These are phyloP conservation scores for Drosophila funebris DNA, from an alignment of 1,140 invertebrate species.

Conservation along the genomic window DNA sequence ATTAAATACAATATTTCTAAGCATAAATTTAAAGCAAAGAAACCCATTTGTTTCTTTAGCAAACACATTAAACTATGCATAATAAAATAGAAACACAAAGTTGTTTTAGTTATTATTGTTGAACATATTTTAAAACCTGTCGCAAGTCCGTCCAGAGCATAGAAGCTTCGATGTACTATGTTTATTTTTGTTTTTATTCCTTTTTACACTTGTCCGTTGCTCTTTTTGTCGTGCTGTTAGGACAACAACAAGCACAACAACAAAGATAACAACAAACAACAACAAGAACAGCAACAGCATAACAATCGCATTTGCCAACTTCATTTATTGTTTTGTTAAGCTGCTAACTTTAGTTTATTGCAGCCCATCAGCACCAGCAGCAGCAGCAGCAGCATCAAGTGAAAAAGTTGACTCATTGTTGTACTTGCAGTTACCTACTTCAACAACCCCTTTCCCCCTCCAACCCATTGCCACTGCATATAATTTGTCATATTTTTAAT, in stretches of 20 bases:
- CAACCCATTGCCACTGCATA: constrained; percentile 36
- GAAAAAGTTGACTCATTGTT: constrained; percentile 36
- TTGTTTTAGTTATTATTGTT: neutral
- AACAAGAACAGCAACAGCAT: constrained; percentile 36
- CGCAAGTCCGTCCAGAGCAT: constrained; percentile 7
- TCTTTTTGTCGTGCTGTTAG: constrained; percentile 32
- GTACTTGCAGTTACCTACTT: neutral
- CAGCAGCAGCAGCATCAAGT: constrained; percentile 30
- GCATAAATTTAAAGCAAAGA: no score
- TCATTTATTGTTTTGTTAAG: constrained; percentile 81
- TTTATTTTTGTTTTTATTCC: neutral
- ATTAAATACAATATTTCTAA: no score
- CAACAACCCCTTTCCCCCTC: neutral
- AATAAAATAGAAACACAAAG: neutral
- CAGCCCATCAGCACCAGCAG: constrained; percentile 48
- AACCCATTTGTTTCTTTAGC: no score
- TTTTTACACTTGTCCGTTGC: constrained; percentile 37
- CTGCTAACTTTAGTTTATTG: constrained; percentile 81
- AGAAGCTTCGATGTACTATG: neutral
- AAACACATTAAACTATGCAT: neutral
- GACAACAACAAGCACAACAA: neutral
- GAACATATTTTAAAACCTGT: neutral
- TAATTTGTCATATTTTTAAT: constrained; percentile 81
- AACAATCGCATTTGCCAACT: constrained; percentile 80
- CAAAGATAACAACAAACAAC: neutral